phyloP scores from a whole-genome alignment of 2,888 invertebrate species.

The Metopia argyrocephala region DNA sequence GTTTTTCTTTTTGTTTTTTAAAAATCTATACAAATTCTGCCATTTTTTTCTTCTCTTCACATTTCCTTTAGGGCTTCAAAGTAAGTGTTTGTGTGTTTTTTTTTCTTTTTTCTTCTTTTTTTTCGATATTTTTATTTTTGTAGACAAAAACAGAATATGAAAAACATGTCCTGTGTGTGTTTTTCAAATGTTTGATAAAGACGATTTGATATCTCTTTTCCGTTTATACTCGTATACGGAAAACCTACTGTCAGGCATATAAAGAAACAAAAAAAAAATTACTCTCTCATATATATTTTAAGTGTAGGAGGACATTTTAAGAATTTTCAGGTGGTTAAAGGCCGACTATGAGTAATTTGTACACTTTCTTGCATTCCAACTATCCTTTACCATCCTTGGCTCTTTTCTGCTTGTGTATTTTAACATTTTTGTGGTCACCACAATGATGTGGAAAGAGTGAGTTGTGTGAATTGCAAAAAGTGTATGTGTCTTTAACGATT shows the following conservation, averaged over 20 bases:
- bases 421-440: background rate
- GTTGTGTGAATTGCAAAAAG: too few relatives aligned
- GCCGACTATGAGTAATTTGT: background rate
- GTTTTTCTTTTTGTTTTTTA: background rate
- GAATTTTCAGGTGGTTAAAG: slow-evolving; percentile 8
- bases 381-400: too few relatives aligned
- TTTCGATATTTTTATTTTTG: background rate
- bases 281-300: background rate
- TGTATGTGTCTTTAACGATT: too few relatives aligned
- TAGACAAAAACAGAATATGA: background rate
- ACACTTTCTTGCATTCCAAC: background rate
- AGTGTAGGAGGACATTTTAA: background rate
- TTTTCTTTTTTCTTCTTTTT: background rate
- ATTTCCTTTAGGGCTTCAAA: slow-evolving; percentile 15
- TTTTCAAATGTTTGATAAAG: slow-evolving; percentile 10
- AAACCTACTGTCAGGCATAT: background rate
- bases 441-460: too few relatives aligned
- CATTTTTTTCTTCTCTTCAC: background rate
- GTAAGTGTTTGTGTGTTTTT: background rate
- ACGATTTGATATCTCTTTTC: background rate
- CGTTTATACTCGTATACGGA: background rate
- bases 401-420: background rate
- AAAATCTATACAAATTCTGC: slow-evolving; percentile 1
- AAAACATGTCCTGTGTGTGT: background rate
- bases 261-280: background rate